Conservation (phyloP, 2,113 vertebrate genomes). For the Chloebia gouldiae region DNA sequence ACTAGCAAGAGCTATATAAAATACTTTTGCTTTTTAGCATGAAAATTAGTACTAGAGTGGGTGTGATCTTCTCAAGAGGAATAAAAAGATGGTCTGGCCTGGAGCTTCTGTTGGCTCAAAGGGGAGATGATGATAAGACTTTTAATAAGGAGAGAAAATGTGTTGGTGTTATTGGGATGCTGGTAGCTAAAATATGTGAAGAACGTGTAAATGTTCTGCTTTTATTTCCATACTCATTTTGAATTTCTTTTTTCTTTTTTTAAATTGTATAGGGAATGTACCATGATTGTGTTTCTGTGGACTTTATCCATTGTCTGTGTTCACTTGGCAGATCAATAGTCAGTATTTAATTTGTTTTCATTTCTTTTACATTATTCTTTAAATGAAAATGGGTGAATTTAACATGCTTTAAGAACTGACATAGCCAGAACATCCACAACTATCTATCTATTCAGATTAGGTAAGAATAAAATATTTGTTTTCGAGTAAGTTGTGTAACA, state of each 20-base stretch:
- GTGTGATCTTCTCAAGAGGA: not conserved
- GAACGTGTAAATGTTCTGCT: not conserved
- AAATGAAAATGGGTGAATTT: not conserved
- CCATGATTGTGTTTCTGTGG: not conserved
- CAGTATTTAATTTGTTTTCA: not conserved
- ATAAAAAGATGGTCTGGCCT: not conserved
- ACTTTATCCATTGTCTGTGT: not conserved
- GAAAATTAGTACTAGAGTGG: not conserved
- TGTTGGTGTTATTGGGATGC: not conserved
- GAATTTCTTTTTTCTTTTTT: not conserved
- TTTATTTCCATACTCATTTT: not conserved
- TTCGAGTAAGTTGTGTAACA: slow-evolving; percentile 1
- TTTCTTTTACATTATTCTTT: not conserved
- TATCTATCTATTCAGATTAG: not conserved
- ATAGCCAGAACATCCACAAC: not conserved
- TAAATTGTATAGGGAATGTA: not conserved
- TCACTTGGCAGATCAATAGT: not conserved
- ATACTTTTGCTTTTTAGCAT: not conserved
- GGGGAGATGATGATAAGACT: not conserved
- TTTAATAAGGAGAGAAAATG: not conserved
- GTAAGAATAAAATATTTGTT: slow-evolving; percentile 25
- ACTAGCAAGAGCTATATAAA: not conserved
- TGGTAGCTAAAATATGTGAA: not conserved
- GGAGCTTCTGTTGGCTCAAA: not conserved
- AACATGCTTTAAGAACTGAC: not conserved